Percentiles rank a stretch among this genome's conserved stretches.
Evolutionary conservation across 2,888 invertebrate genomes (phyloP).

Genomic region (Choristoneura rosaceana): DNA sequence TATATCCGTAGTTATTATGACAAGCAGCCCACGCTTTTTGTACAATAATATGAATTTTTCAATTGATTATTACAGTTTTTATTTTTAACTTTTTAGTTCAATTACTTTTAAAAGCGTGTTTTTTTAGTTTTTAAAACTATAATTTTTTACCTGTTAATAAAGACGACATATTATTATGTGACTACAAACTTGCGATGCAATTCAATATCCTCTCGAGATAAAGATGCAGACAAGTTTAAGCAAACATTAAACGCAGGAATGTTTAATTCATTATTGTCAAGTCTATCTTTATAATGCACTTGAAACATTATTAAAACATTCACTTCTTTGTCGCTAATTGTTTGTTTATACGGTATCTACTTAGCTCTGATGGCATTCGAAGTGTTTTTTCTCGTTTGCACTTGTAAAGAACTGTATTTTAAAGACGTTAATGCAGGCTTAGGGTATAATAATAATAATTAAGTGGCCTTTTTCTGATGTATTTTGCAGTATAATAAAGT

Average conservation of each 20-base stretch:
- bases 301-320: slow-evolving; percentile 44
- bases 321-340: slow-evolving; percentile 50
- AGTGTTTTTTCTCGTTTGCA: slow-evolving; percentile 57
- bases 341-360: slow-evolving; percentile 49
- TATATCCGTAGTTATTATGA: too few species aligned
- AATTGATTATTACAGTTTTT: too few species aligned
- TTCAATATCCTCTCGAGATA: slow-evolving; percentile 20
- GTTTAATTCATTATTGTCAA: slow-evolving; percentile 39
- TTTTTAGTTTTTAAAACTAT: too few species aligned
- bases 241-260: slow-evolving; percentile 28
- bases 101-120: too few species aligned
- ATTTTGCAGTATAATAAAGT: too few species aligned
- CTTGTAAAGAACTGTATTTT: slow-evolving; percentile 50
- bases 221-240: slow-evolving; percentile 18
- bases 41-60: too few species aligned
- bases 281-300: slow-evolving; percentile 42
- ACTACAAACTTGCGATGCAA: slow-evolving; percentile 16
- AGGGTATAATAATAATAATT: too few species aligned
- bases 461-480: too few species aligned
- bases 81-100: too few species aligned
- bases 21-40: too few species aligned
- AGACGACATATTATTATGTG: too few species aligned
- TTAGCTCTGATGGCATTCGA: slow-evolving; percentile 52
- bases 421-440: not conserved
- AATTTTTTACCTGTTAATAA: too few species aligned